A percentile compares a stretch with the other conserved stretches of the same genome.
phyloP scores from a whole-genome alignment of 92 coral and sea anemone species.

The Zoanthus solanderi region DNA sequence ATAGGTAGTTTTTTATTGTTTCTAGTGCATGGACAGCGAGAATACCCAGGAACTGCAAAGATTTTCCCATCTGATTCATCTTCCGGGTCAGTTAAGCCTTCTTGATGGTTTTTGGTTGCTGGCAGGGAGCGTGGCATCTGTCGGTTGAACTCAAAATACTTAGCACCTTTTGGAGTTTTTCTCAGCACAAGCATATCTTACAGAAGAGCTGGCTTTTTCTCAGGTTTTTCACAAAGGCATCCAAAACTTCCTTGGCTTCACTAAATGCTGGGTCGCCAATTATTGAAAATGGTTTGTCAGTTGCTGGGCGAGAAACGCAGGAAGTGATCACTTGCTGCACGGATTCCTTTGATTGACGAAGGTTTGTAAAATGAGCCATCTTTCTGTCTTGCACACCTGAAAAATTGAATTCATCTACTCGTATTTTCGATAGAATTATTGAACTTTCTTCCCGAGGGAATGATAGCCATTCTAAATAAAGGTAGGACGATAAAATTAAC shows the following conservation, averaged over 20 bases:
- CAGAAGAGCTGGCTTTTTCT: slow-evolving; percentile 35
- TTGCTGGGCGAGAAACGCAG: slow-evolving; percentile 44
- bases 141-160: slow-evolving; percentile 55
- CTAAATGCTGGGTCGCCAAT: no score
- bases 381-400: slow-evolving; percentile 52
- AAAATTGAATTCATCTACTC: slow-evolving; percentile 59
- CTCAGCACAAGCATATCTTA: slow-evolving; percentile 44
- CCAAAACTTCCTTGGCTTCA: slow-evolving; percentile 59
- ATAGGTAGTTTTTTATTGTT: slow-evolving; percentile 44
- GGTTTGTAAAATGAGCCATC: slow-evolving; percentile 56
- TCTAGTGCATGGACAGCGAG: slow-evolving; percentile 3
- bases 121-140: slow-evolving; percentile 50
- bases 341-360: slow-evolving; percentile 52
- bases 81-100: slow-evolving; percentile 55
- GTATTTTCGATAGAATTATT: slow-evolving; percentile 39
- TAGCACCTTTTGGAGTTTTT: slow-evolving; percentile 53
- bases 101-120: slow-evolving; percentile 62
- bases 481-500: not conserved
- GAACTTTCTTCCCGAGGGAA: slow-evolving; percentile 8
- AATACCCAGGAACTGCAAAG: slow-evolving; percentile 5
- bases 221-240: slow-evolving; percentile 60
- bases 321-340: slow-evolving; percentile 63
- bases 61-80: slow-evolving; percentile 11
- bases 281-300: not conserved
- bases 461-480: slow-evolving; percentile 17